Evolutionary conservation across 2,888 invertebrate genomes (phyloP).

Genomic region (Epicampocera succincta): DNA sequence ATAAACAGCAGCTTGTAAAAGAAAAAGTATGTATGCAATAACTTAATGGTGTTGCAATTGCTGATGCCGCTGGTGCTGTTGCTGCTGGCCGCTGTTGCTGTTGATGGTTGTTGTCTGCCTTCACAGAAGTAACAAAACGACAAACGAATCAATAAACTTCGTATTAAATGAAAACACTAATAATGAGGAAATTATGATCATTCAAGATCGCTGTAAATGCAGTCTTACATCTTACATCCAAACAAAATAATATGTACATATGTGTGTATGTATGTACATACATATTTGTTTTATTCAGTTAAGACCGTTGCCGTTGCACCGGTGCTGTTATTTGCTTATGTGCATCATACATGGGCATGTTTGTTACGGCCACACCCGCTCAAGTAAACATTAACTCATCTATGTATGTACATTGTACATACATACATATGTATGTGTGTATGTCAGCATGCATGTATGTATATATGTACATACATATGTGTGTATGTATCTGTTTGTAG

Average conservation of each 20-base stretch:
- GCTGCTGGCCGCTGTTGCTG: not conserved
- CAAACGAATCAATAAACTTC: conserved; percentile 60
- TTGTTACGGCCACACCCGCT: conserved; percentile 61
- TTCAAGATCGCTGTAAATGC: conserved; percentile 32
- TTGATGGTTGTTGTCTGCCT: not conserved
- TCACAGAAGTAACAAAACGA: conserved; percentile 7
- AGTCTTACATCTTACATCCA: not conserved
- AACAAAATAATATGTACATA: not conserved
- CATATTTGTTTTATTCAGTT: too few species aligned
- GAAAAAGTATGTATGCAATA: conserved; percentile 40
- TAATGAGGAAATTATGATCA: conserved; percentile 45
- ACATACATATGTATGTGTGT: conserved; percentile 10
- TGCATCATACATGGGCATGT: conserved; percentile 16
- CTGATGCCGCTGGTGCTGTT: not conserved
- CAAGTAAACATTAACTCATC: conserved; percentile 43
- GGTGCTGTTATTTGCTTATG: conserved; percentile 14
- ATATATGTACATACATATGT: not conserved
- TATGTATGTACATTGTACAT: conserved; percentile 25
- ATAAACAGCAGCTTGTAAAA: conserved; percentile 19
- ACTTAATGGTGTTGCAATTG: conserved; percentile 5
- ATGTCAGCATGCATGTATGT: conserved; percentile 1
- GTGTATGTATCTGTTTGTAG: not conserved
- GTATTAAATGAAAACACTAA: conserved; percentile 63
- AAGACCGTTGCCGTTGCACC: conserved; percentile 6
- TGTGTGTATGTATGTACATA: too few species aligned